phyloP scores from a whole-genome alignment of 1,140 invertebrate genomes.

The Penaeus vannamei region DNA sequence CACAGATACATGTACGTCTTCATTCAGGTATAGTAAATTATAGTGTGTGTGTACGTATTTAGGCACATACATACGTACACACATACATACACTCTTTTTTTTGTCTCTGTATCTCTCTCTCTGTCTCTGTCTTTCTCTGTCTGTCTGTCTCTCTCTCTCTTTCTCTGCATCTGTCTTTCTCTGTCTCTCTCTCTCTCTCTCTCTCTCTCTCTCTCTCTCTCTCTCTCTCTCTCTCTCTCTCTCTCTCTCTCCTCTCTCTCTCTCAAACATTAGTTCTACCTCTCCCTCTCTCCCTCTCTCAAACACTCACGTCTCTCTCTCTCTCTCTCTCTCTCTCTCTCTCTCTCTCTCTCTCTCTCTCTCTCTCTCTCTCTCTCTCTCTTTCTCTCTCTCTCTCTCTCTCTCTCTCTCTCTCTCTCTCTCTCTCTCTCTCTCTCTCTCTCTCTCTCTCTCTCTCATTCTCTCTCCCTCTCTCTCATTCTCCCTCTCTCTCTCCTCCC shows the following conservation, averaged over 20 bases:
- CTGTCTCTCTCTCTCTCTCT: background rate
- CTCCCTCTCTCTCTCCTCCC: background rate
- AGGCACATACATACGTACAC: no score
- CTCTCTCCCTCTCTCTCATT: background rate
- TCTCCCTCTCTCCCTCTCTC: no score
- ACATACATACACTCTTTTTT: no score
- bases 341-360: background rate
- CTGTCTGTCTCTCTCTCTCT: no score
- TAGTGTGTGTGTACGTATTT: background rate
- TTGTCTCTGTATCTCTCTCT: no score
- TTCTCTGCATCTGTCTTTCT: no score
- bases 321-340: no score
- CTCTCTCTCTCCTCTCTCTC: conserved; percentile 2
- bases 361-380: no score
- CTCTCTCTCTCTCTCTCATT: conserved; percentile 14
- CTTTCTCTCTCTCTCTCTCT: background rate
- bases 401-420: conserved; percentile 12
- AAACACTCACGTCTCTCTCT: background rate
- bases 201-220: background rate
- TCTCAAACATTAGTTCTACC: background rate
- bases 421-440: conserved; percentile 17
- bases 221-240: background rate
- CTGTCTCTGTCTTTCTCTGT: no score
- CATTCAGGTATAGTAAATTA: background rate
- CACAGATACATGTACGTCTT: background rate